These are phyloP conservation scores for Parotia lawesii DNA, from an alignment of 2,113 vertebrate species.

Conservation along the genomic window DNA sequence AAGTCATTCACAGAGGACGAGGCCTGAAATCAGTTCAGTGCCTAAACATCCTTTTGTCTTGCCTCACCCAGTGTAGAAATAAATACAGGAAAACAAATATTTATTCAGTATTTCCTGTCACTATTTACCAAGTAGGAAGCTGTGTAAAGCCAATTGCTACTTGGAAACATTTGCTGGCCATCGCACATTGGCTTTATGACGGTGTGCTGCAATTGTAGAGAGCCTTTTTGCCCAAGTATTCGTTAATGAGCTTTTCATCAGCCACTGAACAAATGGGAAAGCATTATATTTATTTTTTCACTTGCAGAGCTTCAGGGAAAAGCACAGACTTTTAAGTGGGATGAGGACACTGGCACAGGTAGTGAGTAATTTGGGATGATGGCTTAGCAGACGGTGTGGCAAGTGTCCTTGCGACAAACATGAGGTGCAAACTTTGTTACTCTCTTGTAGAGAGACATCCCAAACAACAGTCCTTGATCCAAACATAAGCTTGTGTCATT, in stretches of 20 bases:
- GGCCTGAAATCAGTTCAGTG: constrained; percentile 41
- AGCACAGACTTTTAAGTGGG: background rate
- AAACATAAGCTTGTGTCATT: background rate
- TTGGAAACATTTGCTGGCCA: background rate
- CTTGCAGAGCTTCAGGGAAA: background rate
- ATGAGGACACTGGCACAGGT: background rate
- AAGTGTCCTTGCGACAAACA: background rate
- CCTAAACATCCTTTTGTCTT: constrained; percentile 58
- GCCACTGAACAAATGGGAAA: background rate
- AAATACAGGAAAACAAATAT: constrained; percentile 59
- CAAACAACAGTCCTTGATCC: background rate
- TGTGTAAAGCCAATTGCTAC: background rate
- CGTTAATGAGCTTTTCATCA: background rate
- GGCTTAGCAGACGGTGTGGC: background rate
- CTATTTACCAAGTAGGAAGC: constrained; percentile 15
- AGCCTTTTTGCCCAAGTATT: background rate
- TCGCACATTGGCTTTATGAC: background rate
- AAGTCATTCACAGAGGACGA: background rate
- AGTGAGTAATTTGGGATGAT: background rate
- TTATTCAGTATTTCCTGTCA: constrained; percentile 50
- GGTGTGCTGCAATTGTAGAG: background rate
- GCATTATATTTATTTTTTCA: background rate
- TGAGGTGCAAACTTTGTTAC: background rate
- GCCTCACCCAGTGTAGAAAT: constrained; percentile 49
- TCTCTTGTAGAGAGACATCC: background rate